Percentiles rank a stretch among this genome's conserved stretches.
phyloP scores from a whole-genome alignment of 1,140 invertebrate genomes.

The Trachymyrmex cornetzi region DNA sequence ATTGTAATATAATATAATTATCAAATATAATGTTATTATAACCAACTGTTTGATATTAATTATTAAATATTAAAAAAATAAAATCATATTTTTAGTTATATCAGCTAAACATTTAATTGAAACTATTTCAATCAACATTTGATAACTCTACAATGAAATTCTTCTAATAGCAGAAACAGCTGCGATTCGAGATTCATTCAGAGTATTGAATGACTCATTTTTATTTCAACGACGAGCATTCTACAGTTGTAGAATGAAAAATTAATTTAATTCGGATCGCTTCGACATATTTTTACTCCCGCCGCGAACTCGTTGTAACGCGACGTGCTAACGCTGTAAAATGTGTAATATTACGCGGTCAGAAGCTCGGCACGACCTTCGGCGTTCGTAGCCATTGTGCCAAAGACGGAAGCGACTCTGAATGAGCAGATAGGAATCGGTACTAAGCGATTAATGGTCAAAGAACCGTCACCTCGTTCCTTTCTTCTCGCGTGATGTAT shows the following conservation, averaged over 20 bases:
- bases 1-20: too few species aligned
- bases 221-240: not conserved
- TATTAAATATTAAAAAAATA: too few species aligned
- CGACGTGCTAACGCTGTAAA: not conserved
- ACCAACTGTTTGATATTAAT: too few species aligned
- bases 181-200: not conserved
- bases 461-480: slow-evolving; percentile 28
- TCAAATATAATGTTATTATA: too few species aligned
- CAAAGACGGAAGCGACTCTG: not conserved
- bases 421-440: slow-evolving; percentile 17
- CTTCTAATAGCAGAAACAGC: too few species aligned
- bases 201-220: not conserved
- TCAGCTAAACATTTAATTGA: too few species aligned
- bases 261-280: slow-evolving; percentile 1
- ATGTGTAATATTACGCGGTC: not conserved
- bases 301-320: not conserved
- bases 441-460: slow-evolving; percentile 41
- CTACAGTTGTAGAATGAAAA: not conserved
- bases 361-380: slow-evolving; percentile 20
- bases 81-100: too few species aligned
- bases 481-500: slow-evolving; percentile 25
- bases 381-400: not conserved
- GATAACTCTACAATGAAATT: too few species aligned
- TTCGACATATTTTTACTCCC: not conserved
- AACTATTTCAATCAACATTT: too few species aligned